Conservation (phyloP, 2,888 invertebrate genomes). For the Steromphala cineraria region DNA sequence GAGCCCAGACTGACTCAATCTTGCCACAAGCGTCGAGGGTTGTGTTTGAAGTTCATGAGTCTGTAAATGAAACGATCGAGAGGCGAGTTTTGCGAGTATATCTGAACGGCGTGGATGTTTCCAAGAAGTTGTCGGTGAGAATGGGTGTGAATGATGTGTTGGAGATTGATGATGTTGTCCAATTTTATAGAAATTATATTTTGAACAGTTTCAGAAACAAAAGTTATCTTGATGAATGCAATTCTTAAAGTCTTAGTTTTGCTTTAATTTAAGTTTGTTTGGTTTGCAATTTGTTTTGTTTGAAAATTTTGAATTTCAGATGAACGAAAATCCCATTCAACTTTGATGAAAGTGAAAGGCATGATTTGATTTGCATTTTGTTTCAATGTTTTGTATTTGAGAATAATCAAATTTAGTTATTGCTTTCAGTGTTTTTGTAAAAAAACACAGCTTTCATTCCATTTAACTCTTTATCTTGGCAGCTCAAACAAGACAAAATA, state of each 20-base stretch:
- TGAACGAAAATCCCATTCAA: too few species aligned
- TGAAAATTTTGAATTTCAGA: too few species aligned
- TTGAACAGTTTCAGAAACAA: neutral
- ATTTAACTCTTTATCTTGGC: too few species aligned
- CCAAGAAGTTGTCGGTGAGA: neutral
- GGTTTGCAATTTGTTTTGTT: too few species aligned
- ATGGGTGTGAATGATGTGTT: neutral
- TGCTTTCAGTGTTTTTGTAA: too few species aligned
- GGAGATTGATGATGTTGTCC: neutral
- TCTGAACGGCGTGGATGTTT: conserved; percentile 16
- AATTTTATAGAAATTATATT: neutral
- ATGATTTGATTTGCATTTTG: too few species aligned
- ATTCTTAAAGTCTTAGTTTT: neutral
- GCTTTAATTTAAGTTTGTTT: too few species aligned
- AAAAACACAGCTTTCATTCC: too few species aligned
- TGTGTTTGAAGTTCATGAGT: conserved; percentile 11
- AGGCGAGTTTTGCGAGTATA: neutral
- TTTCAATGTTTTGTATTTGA: too few species aligned
- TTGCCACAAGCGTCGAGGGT: conserved; percentile 8
- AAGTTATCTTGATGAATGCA: neutral
- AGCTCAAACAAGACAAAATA: too few species aligned
- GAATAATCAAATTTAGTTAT: too few species aligned
- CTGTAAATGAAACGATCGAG: neutral
- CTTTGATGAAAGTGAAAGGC: too few species aligned
- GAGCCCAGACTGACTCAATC: neutral